Evolutionary conservation across 2,888 invertebrate species (phyloP), one percentile per base, ranked within the genome.

Genomic region (Sarcophaga variegata): DNA sequence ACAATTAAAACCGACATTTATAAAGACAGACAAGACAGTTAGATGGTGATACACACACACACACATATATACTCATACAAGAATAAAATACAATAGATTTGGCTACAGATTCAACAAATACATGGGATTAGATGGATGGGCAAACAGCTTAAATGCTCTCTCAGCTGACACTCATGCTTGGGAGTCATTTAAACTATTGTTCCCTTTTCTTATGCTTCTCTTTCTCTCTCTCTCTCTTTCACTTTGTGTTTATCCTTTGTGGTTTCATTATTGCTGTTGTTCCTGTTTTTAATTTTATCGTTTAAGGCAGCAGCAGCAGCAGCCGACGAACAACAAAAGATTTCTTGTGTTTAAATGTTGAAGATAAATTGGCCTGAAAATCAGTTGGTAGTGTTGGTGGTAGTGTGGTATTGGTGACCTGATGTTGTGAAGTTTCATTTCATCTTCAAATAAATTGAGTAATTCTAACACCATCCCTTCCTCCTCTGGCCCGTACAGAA

Each of bases 261-360:
- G 83, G 86, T 86, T 80, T 85, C 72, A 82, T 82, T 81, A 81
- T 83, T 81, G 75, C 81, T 87, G 75, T 84, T 87, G 49, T 47
- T 78, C 22, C 37, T 49, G 66, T 78, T 83, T n/a, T 62, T n/a
- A 17, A 62, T 62, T 20, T n/a, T 77, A 80, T 83, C 71, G 74
- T 25, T 83, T 81, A 63, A 83, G 75, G 64, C 63, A 70, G 79
- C 63, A 60, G 60, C 25, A 67, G 64, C 80, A 78, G 69, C 63
- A 70, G 79, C 69, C 47, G 60, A 17, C 62, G 54, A 45, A 64
- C 20, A 47, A 37, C 54, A 20, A 60, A 77, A 69, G 59, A 74
- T 77, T 64, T 25, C 60, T 59, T 66, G 47, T 79, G 47, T 62
- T 67, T 60, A 25, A 60, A 54, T 70, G 66, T 82, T 82, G 64